Evolutionary conservation across 2,888 invertebrate species (phyloP), one percentile per base, ranked within the genome.

Genomic region (Oconnorella tubifera): DNA sequence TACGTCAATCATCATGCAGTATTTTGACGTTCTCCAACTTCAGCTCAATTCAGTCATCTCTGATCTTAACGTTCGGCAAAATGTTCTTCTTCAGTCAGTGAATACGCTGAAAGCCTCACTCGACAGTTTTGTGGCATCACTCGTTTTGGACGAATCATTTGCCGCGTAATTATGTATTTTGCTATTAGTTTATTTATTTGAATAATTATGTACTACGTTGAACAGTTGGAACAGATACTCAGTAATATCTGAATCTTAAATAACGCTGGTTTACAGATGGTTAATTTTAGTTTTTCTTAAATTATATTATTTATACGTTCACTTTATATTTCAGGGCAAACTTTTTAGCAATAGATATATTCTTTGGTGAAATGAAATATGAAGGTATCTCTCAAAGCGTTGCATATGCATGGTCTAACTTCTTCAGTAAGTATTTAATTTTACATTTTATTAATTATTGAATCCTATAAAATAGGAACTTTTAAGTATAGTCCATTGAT

Each of bases 381-480:
- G 68, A 67, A 23, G 48, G 31, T 3, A 59, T 68, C 49, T 33
- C 50, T 10, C 67, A 62, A 23, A 62, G 55, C 1, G 56, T 59
- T 6, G 49, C 62, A 31, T 68, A 68, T 51, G 29, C n/a, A 2
- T 55, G 62, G 63, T 53, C 59, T 48, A 64, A 65, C 63, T 68
- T 68, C 63, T 68, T 68, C 58, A 68, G 68, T 68, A 56, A 63
- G 66, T 68, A n/a, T n/a, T n/a, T n/a, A n/a, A n/a, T n/a, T n/a
- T n/a, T n/a, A n/a, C n/a, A n/a, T n/a, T n/a, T n/a, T n/a, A n/a
- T n/a, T n/a, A n/a, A n/a, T n/a, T n/a, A n/a, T n/a, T n/a, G n/a
- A n/a, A n/a, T n/a, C n/a, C n/a, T n/a, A n/a, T n/a, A n/a, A n/a
- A n/a, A n/a, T n/a, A n/a, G n/a, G n/a, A n/a, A n/a, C n/a, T n/a